phyloP scores from a whole-genome alignment of 2,888 invertebrate genomes.

The Tetrapedia diversipes region DNA sequence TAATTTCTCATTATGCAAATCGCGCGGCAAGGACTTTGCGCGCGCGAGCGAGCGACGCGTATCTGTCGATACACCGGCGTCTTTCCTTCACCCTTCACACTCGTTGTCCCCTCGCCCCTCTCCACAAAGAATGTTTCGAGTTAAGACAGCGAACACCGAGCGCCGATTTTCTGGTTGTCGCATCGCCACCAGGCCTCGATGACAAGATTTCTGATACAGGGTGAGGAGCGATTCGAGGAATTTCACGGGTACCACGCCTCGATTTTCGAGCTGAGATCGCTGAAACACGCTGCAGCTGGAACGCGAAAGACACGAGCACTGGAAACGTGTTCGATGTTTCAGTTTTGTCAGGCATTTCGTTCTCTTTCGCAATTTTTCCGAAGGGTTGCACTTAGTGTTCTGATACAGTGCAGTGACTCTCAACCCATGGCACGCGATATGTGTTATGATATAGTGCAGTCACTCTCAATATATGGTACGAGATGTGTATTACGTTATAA shows the following conservation, averaged over 20 bases:
- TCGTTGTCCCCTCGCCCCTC: neutral
- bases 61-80: constrained; percentile 37
- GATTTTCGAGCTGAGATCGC: constrained; percentile 14
- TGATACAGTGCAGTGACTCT: no score
- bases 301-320: neutral
- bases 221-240: constrained; percentile 26
- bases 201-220: constrained; percentile 33
- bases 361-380: no score
- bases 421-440: no score
- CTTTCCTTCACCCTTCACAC: neutral
- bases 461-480: no score
- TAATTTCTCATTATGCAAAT: constrained; percentile 77
- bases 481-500: no score
- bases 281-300: constrained; percentile 6
- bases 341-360: no score
- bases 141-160: constrained; percentile 52
- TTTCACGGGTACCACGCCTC: constrained; percentile 23
- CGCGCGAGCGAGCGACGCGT: constrained; percentile 18
- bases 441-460: no score
- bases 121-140: constrained; percentile 30
- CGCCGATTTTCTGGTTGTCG: constrained; percentile 38
- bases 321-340: neutral
- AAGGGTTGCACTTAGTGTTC: no score
- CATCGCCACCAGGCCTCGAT: constrained; percentile 17
- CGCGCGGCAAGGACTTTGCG: constrained; percentile 47